Percentiles rank a stretch among this genome's conserved stretches.
Conservation (phyloP, 2,888 invertebrate genomes). For the Leucoptera coffeella region DNA sequence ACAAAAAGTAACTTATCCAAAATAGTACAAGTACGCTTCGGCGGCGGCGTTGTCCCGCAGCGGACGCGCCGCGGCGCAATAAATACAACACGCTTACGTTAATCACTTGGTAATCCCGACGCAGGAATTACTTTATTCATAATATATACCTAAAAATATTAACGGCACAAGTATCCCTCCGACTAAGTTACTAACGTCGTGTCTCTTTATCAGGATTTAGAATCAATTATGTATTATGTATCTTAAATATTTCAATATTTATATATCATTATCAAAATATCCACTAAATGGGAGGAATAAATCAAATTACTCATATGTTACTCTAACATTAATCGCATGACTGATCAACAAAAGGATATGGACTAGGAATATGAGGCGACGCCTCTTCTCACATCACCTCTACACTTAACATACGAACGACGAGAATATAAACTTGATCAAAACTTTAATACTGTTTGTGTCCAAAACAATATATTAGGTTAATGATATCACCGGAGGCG, state of each 20-base stretch:
- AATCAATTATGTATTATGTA: constrained; percentile 56
- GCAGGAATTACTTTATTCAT: constrained; percentile 54
- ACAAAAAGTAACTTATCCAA: too few relatives aligned
- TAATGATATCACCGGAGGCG: constrained; percentile 23
- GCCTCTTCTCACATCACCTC: constrained; percentile 45
- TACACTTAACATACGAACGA: constrained; percentile 39
- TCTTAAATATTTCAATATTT: constrained; percentile 55
- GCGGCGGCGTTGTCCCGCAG: neutral
- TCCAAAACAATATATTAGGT: constrained; percentile 37
- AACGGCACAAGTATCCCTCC: constrained; percentile 56
- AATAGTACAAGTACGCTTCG: neutral
- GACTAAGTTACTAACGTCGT: constrained; percentile 54
- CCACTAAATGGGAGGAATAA: constrained; percentile 56
- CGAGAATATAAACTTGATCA: constrained; percentile 36
- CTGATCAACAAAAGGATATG: constrained; percentile 55
- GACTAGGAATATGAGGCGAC: constrained; percentile 55
- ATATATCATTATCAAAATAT: constrained; percentile 56
- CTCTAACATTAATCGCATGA: constrained; percentile 53
- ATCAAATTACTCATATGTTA: constrained; percentile 52
- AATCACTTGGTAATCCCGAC: constrained; percentile 55
- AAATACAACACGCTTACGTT: constrained; percentile 53
- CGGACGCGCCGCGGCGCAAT: constrained; percentile 16
- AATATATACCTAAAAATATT: constrained; percentile 56
- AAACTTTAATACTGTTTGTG: constrained; percentile 44
- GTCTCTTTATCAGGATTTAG: constrained; percentile 55